These are phyloP conservation scores for Erythrocercus mccallii DNA, from an alignment of 2,113 vertebrate genomes.

Conservation along the genomic window DNA sequence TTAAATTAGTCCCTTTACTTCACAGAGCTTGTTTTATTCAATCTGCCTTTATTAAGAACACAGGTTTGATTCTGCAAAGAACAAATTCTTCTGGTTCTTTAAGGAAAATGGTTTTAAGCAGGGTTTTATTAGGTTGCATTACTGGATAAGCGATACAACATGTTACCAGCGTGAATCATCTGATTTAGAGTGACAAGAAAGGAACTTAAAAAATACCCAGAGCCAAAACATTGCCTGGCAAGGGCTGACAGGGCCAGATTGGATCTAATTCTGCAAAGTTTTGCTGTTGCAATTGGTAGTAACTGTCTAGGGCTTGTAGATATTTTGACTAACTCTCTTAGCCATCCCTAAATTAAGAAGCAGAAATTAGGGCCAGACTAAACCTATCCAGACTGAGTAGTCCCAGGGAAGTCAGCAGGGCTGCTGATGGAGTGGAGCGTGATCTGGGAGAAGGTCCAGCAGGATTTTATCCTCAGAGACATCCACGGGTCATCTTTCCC, in stretches of 20 bases:
- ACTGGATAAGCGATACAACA: constrained; percentile 69
- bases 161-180: constrained; percentile 72
- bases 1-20: constrained; percentile 50
- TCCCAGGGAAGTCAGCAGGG: neutral
- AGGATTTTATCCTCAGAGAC: neutral
- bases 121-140: constrained; percentile 62
- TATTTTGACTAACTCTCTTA: constrained; percentile 60
- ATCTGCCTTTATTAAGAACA: constrained; percentile 71
- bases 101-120: constrained; percentile 67
- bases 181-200: constrained; percentile 66
- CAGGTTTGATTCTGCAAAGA: constrained; percentile 65
- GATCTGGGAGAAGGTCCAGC: neutral
- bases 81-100: constrained; percentile 73
- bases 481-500: neutral
- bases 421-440: neutral
- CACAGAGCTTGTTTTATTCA: constrained; percentile 61
- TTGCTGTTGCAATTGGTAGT: constrained; percentile 56
- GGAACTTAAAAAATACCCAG: constrained; percentile 46
- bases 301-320: constrained; percentile 21
- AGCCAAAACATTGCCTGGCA: constrained; percentile 64
- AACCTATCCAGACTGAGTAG: neutral
- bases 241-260: constrained; percentile 40
- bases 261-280: constrained; percentile 46
- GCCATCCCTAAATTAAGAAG: neutral
- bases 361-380: constrained; percentile 17